Conservation (phyloP, 2,888 invertebrate species). For the Liopterus haemorrhoidalis region DNA sequence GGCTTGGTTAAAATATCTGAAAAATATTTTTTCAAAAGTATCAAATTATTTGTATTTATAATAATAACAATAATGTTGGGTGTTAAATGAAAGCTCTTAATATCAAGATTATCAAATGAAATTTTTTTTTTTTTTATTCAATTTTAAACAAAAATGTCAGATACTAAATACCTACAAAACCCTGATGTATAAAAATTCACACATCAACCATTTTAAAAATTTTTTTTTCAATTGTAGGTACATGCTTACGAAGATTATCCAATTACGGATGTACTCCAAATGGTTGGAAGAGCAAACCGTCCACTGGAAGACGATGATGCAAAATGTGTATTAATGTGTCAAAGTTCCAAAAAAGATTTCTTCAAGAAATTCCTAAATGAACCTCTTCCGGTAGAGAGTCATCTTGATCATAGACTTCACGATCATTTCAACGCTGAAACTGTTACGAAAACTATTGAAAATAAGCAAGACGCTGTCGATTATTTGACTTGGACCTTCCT, state of each 20-base stretch:
- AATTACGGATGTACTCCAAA: slow-evolving; percentile 93
- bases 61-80: too few species aligned
- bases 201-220: slow-evolving; percentile 30
- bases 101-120: too few species aligned
- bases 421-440: slow-evolving; percentile 99
- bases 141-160: too few species aligned
- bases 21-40: too few species aligned
- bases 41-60: too few species aligned
- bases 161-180: too few species aligned
- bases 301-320: slow-evolving; percentile 89
- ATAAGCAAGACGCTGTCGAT: slow-evolving; percentile 99
- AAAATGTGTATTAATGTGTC: slow-evolving; percentile 94
- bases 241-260: slow-evolving; percentile 97
- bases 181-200: too few species aligned
- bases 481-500: slow-evolving; percentile 99
- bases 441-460: slow-evolving; percentile 98
- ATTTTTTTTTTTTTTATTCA: too few species aligned
- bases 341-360: slow-evolving; percentile 95
- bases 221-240: too few species aligned
- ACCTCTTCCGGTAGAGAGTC: slow-evolving; percentile 94
- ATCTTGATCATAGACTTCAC: slow-evolving; percentile 94
- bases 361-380: slow-evolving; percentile 97
- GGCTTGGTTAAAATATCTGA: too few species aligned
- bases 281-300: slow-evolving; percentile 94
- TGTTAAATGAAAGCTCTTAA: too few species aligned